These are phyloP conservation scores for Palythoa caribaeorum DNA, from an alignment of 92 coral and sea anemone species.

Conservation along the genomic window DNA sequence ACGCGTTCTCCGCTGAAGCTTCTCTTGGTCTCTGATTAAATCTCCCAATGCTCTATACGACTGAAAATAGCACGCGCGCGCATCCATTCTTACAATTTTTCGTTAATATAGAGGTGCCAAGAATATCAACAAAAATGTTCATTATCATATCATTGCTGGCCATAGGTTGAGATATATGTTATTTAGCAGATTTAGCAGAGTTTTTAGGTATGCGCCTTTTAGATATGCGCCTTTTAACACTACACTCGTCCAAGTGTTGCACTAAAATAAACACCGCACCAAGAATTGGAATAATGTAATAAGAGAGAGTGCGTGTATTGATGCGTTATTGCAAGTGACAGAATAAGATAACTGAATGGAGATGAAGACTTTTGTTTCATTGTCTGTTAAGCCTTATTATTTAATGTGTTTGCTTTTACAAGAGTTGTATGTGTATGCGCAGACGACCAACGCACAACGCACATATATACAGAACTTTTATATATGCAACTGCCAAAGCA, in stretches of 20 bases:
- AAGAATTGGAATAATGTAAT: background rate
- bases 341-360: background rate
- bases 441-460: background rate
- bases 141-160: conserved; percentile 1
- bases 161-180: background rate
- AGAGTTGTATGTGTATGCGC: background rate
- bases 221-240: background rate
- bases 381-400: background rate
- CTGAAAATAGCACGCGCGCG: background rate
- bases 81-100: background rate
- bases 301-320: background rate
- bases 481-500: background rate
- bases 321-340: background rate
- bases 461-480: background rate
- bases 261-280: background rate
- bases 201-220: background rate
- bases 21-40: background rate
- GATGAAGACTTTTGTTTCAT: background rate
- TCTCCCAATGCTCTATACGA: no score
- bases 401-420: background rate
- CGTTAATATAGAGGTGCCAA: background rate
- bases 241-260: background rate
- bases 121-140: background rate
- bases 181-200: background rate
- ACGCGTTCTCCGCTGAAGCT: background rate